A percentile compares a stretch with the other conserved stretches of the same genome.
phyloP scores from a whole-genome alignment of 1,140 invertebrate genomes.

The Brachionus rubens region DNA sequence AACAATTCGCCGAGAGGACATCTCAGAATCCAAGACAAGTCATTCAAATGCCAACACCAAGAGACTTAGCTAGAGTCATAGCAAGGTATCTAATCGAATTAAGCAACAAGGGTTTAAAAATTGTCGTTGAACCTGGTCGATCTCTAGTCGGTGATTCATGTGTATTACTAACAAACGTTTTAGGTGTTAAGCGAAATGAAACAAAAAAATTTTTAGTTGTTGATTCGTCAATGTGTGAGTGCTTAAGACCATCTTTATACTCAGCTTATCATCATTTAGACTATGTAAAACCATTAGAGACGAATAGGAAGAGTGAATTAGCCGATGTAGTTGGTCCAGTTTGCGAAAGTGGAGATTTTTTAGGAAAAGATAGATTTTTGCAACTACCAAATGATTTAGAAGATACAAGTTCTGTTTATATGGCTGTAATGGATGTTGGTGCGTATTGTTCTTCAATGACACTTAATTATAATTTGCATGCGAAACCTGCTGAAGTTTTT shows the following conservation, averaged over 20 bases:
- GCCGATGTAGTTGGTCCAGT: constrained; percentile 62
- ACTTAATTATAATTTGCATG: constrained; percentile 61
- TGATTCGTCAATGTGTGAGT: constrained; percentile 56
- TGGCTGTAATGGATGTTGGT: constrained; percentile 59
- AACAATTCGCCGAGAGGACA: constrained; percentile 48
- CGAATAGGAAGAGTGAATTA: constrained; percentile 48
- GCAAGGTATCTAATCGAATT: constrained; percentile 48
- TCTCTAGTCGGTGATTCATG: constrained; percentile 58
- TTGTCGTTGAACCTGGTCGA: constrained; percentile 60
- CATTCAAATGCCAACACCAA: constrained; percentile 46
- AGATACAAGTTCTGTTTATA: background rate
- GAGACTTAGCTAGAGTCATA: constrained; percentile 49
- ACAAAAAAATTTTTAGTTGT: constrained; percentile 53
- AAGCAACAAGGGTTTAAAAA: constrained; percentile 50
- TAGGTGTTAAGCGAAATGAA: constrained; percentile 51
- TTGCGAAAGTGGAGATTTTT: constrained; percentile 61
- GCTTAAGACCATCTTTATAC: constrained; percentile 61
- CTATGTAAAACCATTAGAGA: constrained; percentile 45
- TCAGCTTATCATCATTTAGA: constrained; percentile 58
- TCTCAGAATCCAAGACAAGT: background rate
- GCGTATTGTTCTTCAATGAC: constrained; percentile 62
- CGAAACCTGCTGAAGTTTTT: constrained; percentile 57
- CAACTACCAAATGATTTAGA: background rate
- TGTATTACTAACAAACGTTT: constrained; percentile 51
- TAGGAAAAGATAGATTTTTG: constrained; percentile 52